Evolutionary conservation across 2,888 invertebrate genomes (phyloP), one percentile per base, ranked within the genome.

Genomic region (Scaptodrosophila latifasciaeformis): DNA sequence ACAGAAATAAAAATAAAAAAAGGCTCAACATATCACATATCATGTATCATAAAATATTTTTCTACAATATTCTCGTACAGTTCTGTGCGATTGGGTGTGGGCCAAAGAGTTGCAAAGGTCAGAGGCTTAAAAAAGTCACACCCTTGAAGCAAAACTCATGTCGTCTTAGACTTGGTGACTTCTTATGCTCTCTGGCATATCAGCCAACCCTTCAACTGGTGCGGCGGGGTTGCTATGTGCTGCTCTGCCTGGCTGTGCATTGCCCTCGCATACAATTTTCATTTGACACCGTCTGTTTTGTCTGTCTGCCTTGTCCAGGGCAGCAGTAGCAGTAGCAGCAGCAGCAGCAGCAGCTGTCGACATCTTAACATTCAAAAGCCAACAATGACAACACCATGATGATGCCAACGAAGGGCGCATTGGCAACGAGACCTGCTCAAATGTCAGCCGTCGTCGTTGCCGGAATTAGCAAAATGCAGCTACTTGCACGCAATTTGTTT

Each of bases 381-480:
- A 70, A 72, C 77, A 70, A 70, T 72, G 74, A 76, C 72, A 72
- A 63, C 62, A 55, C 49, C 34, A 31, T 47, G 27, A 15, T 19
- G 29, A 21, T 34, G 35, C 18, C 31, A 27, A 46, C 45, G 35
- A 43, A 35, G 37, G 42, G 39, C 19, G 42, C 34, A 45, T 44
- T 44, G 39, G 46, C 49, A 49, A 55, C 15, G 49, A 57, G 61
- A 56, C 48, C 65, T 58, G 65, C 60, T 63, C 59, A 56, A 68
- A 71, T 66, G 69, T 72, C 71, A 69, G 40, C n/a, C 34, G 13
- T 52, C 58, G 54, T 59, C 51, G 59, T 51, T 55, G 67, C 50
- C 62, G 70, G 72, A 74, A 78, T 77, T 74, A 78, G 78, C 78
- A 77, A 77, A 74, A 78, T 70, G 62, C 75, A 74, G 72, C 75